A percentile compares a stretch with the other conserved stretches of the same genome.
Evolutionary conservation across 2,888 invertebrate species (phyloP).

Genomic region (Andrena camellia): DNA sequence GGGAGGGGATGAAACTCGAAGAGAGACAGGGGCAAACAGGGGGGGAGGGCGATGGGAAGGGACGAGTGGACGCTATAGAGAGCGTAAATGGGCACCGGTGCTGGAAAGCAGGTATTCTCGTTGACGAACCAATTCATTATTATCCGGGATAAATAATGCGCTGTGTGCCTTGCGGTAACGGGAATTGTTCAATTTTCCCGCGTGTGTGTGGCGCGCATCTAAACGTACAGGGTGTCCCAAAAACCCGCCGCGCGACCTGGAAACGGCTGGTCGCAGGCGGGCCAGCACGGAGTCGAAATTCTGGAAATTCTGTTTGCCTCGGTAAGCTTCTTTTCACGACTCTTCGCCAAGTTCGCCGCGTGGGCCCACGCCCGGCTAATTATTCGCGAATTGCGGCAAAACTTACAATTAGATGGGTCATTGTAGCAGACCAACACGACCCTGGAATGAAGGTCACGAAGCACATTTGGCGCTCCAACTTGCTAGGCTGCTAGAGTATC

Average conservation of each 20-base stretch:
- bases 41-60: neutral
- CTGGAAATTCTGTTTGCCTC: too few species aligned
- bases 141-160: constrained; percentile 71
- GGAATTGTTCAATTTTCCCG: constrained; percentile 71
- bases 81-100: constrained; percentile 46
- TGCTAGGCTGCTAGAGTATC: too few species aligned
- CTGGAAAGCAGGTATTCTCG: constrained; percentile 61
- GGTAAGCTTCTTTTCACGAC: too few species aligned
- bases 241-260: neutral
- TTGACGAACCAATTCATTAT: constrained; percentile 74
- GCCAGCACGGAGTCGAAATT: too few species aligned
- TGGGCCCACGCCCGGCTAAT: too few species aligned
- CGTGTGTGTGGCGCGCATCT: constrained; percentile 50
- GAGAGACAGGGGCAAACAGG: neutral
- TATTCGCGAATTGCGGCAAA: too few species aligned
- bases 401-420: too few species aligned
- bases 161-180: constrained; percentile 70
- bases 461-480: too few species aligned
- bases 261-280: too few species aligned
- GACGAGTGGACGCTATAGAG: constrained; percentile 30
- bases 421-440: too few species aligned
- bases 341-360: too few species aligned
- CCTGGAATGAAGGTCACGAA: too few species aligned
- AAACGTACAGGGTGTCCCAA: constrained; percentile 23
- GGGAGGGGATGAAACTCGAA: neutral